Base-by-base conservation (phyloP, 2,113 vertebrate genomes). In the Tetraodon nigroviridis region DNA sequence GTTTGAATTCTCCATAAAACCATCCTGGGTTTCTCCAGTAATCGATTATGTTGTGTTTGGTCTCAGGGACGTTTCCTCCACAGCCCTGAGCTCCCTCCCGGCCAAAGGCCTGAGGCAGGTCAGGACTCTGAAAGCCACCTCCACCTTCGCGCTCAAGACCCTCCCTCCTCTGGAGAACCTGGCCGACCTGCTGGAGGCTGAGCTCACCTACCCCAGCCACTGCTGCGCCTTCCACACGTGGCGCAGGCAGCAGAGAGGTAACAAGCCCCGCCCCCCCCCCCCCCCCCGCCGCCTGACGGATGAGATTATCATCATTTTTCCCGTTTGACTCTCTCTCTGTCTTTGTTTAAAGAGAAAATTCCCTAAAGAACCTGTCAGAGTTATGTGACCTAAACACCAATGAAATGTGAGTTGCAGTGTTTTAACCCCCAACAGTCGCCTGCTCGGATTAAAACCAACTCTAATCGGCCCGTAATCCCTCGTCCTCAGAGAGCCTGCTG, bases 181-280 rank as follows among this genome's bases (percentile, higher is more conserved):
- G 49, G 55, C 79, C 37, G 93, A 79, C 21, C 89, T 98, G 72
- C 82, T 90, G 73, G 90, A 92, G 56, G 94, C 94, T 6, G 86
- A 91, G 12, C 78, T 97, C 67, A 95, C 94, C 0, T 98, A 96
- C 64, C 90, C 95, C 20, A 96, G 94, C 80, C 95, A 98, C 88
- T 98, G 95, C 89, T 98, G 95, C 15, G 94, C 94, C 60, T 96
- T 98, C 79, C 83, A 84, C 76, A 89, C 89, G 7, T 86, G 90
- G 88, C 72, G 71, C 3, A 72, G 78, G 76, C 91, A 83, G 72
- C 84, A 88, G 64, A 88, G 64, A 88, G 83, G 88, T 90, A 37
- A 37, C 32, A 37, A 32, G 6, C 29, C 29, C 29, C 29, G 1
- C 29, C 29, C 29, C 5, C 29, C 5, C 22, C 29, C 29, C 5